phyloP scores from a whole-genome alignment of 2,113 vertebrate species.

The Eudyptes chrysolophus region DNA sequence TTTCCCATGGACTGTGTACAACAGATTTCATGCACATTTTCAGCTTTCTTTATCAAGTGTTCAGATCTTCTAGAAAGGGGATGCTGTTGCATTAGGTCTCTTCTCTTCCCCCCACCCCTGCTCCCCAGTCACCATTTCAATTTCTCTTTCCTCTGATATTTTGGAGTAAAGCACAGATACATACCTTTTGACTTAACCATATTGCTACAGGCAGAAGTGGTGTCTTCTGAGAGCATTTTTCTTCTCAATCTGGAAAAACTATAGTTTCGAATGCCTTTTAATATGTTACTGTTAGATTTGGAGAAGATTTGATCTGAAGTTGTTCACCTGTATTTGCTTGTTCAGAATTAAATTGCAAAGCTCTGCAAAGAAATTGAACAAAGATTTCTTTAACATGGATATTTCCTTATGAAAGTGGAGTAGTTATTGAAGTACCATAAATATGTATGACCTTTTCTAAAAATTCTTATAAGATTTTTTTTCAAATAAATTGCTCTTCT shows the following conservation, averaged over 20 bases:
- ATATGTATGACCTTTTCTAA: not conserved
- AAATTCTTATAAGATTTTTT: not conserved
- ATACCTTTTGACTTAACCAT: not conserved
- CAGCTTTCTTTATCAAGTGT: not conserved
- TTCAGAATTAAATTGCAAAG: not conserved
- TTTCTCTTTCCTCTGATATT: not conserved
- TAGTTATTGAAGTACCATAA: not conserved
- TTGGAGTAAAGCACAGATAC: not conserved
- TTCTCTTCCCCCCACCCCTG: accelerated
- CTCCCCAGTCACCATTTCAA: not conserved
- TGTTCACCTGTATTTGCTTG: not conserved
- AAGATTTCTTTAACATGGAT: not conserved
- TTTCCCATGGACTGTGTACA: not conserved
- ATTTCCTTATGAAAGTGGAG: not conserved
- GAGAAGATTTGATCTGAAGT: not conserved
- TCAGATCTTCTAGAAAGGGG: not conserved
- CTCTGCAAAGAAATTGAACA: not conserved
- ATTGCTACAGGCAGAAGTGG: not conserved
- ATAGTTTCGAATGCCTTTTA: not conserved
- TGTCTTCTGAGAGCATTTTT: not conserved
- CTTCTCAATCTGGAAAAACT: not conserved
- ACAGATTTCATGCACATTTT: not conserved
- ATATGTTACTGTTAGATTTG: not conserved
- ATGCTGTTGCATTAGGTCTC: not conserved
- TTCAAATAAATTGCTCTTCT: not conserved